These are phyloP conservation scores for Suncus etruscus DNA, from an alignment of 2,113 vertebrate genomes.

Conservation along the genomic window DNA sequence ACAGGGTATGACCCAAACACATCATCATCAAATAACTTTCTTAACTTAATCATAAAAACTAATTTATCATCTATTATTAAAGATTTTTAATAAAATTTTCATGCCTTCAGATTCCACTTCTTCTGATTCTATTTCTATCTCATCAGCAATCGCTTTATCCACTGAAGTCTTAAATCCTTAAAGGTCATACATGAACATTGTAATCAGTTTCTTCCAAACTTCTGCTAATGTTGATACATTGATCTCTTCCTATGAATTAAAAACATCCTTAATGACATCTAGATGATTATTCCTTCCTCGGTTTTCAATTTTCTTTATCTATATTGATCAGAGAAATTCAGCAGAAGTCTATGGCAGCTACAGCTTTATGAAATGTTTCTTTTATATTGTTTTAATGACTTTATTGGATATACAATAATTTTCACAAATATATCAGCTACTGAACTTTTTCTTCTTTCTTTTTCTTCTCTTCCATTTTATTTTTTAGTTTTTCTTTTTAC, in stretches of 20 bases:
- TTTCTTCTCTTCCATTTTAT: too few relatives aligned
- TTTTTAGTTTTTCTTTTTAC: too few relatives aligned
- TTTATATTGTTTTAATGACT: too few relatives aligned
- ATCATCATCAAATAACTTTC: too few relatives aligned
- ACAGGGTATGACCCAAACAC: too few relatives aligned
- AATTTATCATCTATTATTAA: neutral
- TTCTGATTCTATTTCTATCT: neutral
- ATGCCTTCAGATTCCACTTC: neutral
- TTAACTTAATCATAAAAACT: neutral
- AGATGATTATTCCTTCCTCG: neutral
- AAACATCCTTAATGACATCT: neutral
- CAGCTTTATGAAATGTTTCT: neutral
- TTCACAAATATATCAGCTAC: too few relatives aligned
- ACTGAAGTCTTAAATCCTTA: neutral
- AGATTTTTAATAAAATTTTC: neutral
- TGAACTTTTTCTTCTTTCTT: too few relatives aligned
- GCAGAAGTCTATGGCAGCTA: neutral
- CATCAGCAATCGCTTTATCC: neutral
- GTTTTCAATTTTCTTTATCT: neutral
- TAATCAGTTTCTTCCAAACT: neutral
- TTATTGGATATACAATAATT: too few relatives aligned
- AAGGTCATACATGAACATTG: neutral
- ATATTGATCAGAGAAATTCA: neutral
- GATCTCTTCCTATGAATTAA: neutral
- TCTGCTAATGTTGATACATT: neutral